phyloP scores from a whole-genome alignment of 2,888 invertebrate genomes.

The Lottia scabra region DNA sequence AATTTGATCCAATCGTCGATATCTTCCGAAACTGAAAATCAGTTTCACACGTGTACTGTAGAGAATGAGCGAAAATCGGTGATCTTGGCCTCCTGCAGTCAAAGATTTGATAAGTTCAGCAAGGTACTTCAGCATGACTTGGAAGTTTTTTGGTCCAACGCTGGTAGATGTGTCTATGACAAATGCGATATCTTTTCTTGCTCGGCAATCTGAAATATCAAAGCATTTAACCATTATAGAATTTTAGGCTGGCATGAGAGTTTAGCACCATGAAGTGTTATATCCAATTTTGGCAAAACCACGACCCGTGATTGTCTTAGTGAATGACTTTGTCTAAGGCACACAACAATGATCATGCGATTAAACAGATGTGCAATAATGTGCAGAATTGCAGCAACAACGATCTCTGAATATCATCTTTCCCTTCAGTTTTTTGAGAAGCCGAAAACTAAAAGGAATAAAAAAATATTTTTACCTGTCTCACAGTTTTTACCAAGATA shows the following conservation, averaged over 20 bases:
- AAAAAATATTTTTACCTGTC: slow-evolving; percentile 41
- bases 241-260: no score
- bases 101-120: slow-evolving; percentile 42
- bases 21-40: slow-evolving; percentile 53
- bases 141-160: slow-evolving; percentile 48
- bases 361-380: no score
- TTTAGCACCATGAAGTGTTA: no score
- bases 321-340: no score
- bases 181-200: slow-evolving; percentile 53
- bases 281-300: no score
- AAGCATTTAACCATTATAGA: no score
- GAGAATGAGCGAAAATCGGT: slow-evolving; percentile 53
- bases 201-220: slow-evolving; percentile 44
- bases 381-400: no score
- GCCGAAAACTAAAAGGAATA: background rate
- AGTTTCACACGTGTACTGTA: slow-evolving; percentile 51
- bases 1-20: slow-evolving; percentile 32
- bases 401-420: no score
- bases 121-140: slow-evolving; percentile 43
- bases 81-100: slow-evolving; percentile 37
- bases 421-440: no score
- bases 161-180: slow-evolving; percentile 57
- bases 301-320: no score
- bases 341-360: no score
- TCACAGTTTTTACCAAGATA: slow-evolving; percentile 53